Conservation (phyloP, 1,140 invertebrate species). For the Contarinia nasturtii region DNA sequence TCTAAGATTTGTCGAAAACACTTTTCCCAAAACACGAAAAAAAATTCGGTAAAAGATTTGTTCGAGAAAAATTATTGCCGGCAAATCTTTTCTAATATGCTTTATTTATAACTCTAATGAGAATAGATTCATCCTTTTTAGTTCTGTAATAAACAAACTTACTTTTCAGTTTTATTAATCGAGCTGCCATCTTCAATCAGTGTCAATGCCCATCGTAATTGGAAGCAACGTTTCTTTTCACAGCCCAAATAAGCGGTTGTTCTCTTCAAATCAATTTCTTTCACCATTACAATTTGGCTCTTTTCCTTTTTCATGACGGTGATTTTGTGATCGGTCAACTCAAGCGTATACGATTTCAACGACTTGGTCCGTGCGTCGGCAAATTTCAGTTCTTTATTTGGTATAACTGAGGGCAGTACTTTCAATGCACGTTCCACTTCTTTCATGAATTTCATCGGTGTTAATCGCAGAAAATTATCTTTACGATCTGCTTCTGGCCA, state of each 20-base stretch:
- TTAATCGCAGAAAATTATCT: conserved; percentile 59
- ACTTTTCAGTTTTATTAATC: background rate
- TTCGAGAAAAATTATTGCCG: background rate
- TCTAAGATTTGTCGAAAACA: too few species aligned
- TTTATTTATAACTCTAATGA: too few species aligned
- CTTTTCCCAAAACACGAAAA: background rate
- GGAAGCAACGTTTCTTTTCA: conserved; percentile 60
- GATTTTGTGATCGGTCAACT: conserved; percentile 59
- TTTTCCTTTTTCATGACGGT: conserved; percentile 46
- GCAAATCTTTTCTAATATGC: background rate
- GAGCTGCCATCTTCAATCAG: conserved; percentile 36
- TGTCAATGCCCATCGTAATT: conserved; percentile 56
- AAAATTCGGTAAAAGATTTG: conserved; percentile 1
- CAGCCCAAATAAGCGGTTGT: conserved; percentile 45
- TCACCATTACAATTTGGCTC: conserved; percentile 9
- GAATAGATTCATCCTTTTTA: too few species aligned
- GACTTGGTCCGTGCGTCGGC: conserved; percentile 55
- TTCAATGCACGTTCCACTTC: conserved; percentile 25
- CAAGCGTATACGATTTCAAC: conserved; percentile 57
- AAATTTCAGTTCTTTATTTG: conserved; percentile 51
- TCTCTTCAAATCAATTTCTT: conserved; percentile 20
- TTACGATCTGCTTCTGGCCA: conserved; percentile 67
- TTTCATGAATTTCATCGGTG: conserved; percentile 27
- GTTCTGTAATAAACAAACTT: conserved; percentile 18
- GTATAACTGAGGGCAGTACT: conserved; percentile 31